Evolutionary conservation across 2,113 vertebrate genomes (phyloP).

Genomic region (Rhinolophus ferrumequinum): DNA sequence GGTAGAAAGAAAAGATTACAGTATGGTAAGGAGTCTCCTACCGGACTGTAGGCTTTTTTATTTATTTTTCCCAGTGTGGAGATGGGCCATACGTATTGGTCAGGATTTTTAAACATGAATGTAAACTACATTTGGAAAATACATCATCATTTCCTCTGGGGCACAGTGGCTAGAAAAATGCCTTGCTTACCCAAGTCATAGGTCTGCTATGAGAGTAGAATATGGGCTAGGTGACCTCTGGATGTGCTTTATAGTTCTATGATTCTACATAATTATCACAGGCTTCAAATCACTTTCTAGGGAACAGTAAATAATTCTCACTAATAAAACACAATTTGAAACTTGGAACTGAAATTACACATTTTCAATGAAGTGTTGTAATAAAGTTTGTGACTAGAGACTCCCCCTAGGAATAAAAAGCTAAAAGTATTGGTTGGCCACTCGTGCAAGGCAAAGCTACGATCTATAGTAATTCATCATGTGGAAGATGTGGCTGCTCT

Average conservation of each 20-base stretch:
- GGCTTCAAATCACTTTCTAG: slow-evolving; percentile 62
- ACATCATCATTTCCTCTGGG: neutral
- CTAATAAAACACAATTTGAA: slow-evolving; percentile 67
- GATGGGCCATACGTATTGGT: neutral
- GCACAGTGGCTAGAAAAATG: neutral
- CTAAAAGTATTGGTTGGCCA: slow-evolving; percentile 50
- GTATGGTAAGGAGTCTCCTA: neutral
- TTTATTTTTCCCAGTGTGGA: neutral
- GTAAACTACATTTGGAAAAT: slow-evolving; percentile 30
- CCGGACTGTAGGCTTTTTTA: neutral
- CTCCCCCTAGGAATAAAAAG: slow-evolving; percentile 28
- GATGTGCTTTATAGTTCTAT: slow-evolving; percentile 14
- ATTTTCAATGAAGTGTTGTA: slow-evolving; percentile 69
- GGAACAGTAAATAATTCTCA: slow-evolving; percentile 68
- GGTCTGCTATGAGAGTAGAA: neutral
- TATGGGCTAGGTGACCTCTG: neutral
- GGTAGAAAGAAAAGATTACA: neutral
- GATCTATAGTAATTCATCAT: slow-evolving; percentile 10
- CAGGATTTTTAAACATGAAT: neutral
- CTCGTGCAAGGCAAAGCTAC: slow-evolving; percentile 31
- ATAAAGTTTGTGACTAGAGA: slow-evolving; percentile 61
- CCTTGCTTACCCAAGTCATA: neutral
- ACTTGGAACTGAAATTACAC: slow-evolving; percentile 58
- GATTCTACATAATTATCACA: slow-evolving; percentile 43
- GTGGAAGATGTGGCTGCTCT: neutral